phyloP scores from a whole-genome alignment of 2,797 vertebrate genomes.

The Echeneis naucrates region DNA sequence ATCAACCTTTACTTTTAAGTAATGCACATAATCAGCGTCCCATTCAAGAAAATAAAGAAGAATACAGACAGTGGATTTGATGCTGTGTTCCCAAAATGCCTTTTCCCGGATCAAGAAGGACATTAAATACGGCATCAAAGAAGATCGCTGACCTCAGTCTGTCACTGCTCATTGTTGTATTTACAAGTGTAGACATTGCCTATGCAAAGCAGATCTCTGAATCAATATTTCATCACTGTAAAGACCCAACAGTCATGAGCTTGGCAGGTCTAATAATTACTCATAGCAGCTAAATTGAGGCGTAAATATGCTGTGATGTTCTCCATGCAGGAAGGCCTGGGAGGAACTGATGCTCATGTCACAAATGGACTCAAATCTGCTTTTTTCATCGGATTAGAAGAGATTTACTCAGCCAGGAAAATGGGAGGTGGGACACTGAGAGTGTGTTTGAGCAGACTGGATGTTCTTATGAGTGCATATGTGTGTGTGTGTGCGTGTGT shows the following conservation, averaged over 20 bases:
- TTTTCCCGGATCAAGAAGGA: constrained; percentile 6
- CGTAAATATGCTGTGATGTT: constrained; percentile 5
- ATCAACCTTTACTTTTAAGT: not conserved
- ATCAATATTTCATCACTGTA: constrained; percentile 49
- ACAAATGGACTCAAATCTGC: constrained; percentile 69
- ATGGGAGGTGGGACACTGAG: constrained; percentile 71
- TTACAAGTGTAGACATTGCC: constrained; percentile 32
- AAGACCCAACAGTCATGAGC: constrained; percentile 28
- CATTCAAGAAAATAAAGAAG: not conserved
- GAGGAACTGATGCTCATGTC: constrained; percentile 26
- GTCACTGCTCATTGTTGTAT: constrained; percentile 25
- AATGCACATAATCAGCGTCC: not conserved
- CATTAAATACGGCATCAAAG: constrained; percentile 21
- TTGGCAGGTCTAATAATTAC: constrained; percentile 35
- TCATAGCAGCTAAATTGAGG: constrained; percentile 14
- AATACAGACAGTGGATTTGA: not conserved
- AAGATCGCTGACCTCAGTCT: constrained; percentile 23
- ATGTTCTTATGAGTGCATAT: constrained; percentile 53
- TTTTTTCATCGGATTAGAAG: constrained; percentile 73
- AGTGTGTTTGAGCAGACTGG: constrained; percentile 55
- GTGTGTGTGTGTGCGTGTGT: constrained; percentile 13
- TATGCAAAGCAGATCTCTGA: constrained; percentile 16
- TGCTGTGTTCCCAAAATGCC: not conserved
- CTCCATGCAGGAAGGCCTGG: not conserved
- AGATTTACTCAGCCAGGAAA: constrained; percentile 70